phyloP scores from a whole-genome alignment of 2,888 invertebrate genomes.

The Eupsilia transversa region DNA sequence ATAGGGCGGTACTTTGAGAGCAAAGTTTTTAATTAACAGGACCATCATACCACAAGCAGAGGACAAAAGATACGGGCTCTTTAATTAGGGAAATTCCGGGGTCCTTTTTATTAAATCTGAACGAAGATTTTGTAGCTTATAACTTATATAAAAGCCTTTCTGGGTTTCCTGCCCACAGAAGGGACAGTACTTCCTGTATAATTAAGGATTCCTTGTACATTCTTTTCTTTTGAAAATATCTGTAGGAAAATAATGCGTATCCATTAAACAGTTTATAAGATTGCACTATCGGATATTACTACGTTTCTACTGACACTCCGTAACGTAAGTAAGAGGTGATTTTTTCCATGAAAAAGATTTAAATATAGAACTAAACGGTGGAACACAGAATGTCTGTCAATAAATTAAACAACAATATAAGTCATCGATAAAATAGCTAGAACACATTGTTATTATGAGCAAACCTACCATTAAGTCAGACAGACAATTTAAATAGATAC shows the following conservation, averaged over 20 bases:
- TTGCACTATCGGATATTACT: no score
- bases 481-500: neutral
- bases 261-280: no score
- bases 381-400: neutral
- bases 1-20: neutral
- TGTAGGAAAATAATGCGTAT: neutral
- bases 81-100: conserved; percentile 30
- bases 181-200: neutral
- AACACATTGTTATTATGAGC: neutral
- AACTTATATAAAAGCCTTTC: conserved; percentile 1
- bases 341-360: no score
- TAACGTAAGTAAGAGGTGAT: neutral
- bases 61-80: conserved; percentile 20
- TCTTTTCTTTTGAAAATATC: neutral
- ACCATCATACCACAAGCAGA: conserved; percentile 20
- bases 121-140: conserved; percentile 19
- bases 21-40: conserved; percentile 49
- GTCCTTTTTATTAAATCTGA: conserved; percentile 26
- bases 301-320: neutral
- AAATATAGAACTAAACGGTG: neutral
- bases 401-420: neutral
- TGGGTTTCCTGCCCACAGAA: neutral
- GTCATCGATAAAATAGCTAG: neutral
- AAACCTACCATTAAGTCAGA: conserved; percentile 3
- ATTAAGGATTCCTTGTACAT: neutral